Base-by-base conservation (phyloP, 1,140 invertebrate species). In the Orchesella cincta region DNA sequence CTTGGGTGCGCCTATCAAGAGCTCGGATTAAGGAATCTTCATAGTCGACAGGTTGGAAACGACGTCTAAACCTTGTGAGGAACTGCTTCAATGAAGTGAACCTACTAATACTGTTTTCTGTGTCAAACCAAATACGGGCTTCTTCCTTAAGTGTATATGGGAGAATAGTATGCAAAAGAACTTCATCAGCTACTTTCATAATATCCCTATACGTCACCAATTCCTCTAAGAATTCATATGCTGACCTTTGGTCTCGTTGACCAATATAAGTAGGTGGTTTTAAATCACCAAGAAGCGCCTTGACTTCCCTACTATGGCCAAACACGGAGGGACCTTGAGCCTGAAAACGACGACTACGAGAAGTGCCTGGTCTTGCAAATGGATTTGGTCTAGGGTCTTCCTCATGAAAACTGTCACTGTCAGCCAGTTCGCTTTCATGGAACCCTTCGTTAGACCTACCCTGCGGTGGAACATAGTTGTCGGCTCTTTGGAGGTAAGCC, bases 171-270 rank as follows among this genome's bases (percentile, higher is more conserved):
- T 8, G 14, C 1, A 79, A 23, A 29, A 77, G 51, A 20, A 16
- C 76, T 3, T 8, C 8, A 67, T 67, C 75, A 3, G 75, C 35
- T 35, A 74, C 74, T 26, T 62, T 54, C 0, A 74, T 57, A 0
- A 36, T 51, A 0, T 20, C 3, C 35, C 46, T 14, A 18, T 76
- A 79, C 33, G 77, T 79, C 29, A 74, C 72, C 12, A 79, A 29
- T 70, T 79, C 76, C 12, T 77, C 26, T 29, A 79, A 35, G 70
- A 77, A 79, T 29, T 79, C 78, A 57, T 51, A 79, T 0, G 78
- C 71, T 0, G 78, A 67, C 29, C 71, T 74, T n/a, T 33, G 0
- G 5, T 79, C 78, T n/a, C 26, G 3, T 0, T 39, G 29, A 0
- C 78, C 78, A 29, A n/a, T 28, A 33, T 74, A 79, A 2, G 26